phyloP scores from a whole-genome alignment of 2,797 vertebrate species.

The Etheostoma nigrum region DNA sequence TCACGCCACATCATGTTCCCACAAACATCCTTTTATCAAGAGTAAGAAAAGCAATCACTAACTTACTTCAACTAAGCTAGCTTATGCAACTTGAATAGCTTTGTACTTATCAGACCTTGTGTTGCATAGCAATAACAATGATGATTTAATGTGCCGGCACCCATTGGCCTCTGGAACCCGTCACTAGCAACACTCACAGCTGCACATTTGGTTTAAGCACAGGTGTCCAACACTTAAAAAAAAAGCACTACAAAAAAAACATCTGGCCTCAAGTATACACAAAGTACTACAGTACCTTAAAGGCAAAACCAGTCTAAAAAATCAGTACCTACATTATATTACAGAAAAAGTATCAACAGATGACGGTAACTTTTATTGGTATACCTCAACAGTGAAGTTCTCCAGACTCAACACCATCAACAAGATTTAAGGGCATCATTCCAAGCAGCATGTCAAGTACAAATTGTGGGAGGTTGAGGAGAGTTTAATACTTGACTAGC shows the following conservation, averaged over 20 bases:
- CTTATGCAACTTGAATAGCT: background rate
- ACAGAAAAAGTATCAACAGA: conserved; percentile 10
- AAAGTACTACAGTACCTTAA: background rate
- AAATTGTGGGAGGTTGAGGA: conserved; percentile 42
- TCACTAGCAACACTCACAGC: conserved; percentile 8
- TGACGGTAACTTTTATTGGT: conserved; percentile 8
- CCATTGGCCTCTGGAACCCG: conserved; percentile 13
- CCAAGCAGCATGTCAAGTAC: conserved; percentile 36
- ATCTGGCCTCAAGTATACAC: background rate
- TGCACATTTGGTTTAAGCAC: background rate
- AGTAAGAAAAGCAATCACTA: conserved; percentile 3
- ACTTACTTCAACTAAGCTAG: background rate
- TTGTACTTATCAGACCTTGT: conserved; percentile 15
- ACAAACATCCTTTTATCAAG: background rate
- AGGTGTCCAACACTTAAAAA: conserved; percentile 4
- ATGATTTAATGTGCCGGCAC: conserved; percentile 24
- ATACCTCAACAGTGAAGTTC: conserved; percentile 5
- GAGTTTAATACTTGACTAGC: conserved; percentile 42
- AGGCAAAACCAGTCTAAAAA: background rate
- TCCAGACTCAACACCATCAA: conserved; percentile 28
- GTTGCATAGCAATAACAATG: conserved; percentile 21
- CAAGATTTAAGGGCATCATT: conserved; percentile 38
- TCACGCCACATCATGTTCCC: background rate
- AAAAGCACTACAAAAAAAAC: background rate
- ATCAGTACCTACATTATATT: background rate